Percentiles rank a stretch among this genome's conserved stretches.
Conservation (phyloP, 2,113 vertebrate species). For the crab-eating macaque (Macaca fascicularis) region DNA sequence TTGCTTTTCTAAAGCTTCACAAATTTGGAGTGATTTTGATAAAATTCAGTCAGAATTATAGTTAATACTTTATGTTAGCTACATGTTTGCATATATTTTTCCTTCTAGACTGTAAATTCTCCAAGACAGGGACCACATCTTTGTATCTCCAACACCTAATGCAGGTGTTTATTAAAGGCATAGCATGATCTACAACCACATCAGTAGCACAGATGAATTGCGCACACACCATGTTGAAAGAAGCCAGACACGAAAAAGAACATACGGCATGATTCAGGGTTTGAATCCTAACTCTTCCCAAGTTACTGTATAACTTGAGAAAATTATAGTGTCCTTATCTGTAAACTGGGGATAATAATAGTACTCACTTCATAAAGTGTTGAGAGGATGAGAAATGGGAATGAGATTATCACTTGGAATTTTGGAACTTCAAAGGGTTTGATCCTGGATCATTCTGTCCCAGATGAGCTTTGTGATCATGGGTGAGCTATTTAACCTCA, state of each 20-base stretch:
- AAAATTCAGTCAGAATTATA: not conserved
- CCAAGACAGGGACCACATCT: not conserved
- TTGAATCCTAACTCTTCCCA: not conserved
- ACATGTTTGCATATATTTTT: not conserved
- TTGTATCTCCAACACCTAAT: not conserved
- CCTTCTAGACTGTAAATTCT: not conserved
- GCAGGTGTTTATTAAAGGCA: not conserved
- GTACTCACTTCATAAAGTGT: not conserved
- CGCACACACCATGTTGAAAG: too few relatives aligned
- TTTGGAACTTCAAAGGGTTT: not conserved
- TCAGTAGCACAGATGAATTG: not conserved
- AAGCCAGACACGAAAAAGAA: not conserved
- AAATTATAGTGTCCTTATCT: not conserved
- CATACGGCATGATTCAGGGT: not conserved
- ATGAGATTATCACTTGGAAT: not conserved
- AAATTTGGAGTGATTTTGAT: not conserved
- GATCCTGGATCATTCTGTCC: not conserved
- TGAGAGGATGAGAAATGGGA: not conserved
- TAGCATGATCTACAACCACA: not conserved
- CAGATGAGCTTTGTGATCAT: not conserved
- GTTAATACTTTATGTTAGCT: not conserved
- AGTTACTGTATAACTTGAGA: not conserved
- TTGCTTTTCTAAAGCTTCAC: not conserved
- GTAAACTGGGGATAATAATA: not conserved
- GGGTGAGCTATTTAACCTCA: not conserved